These are phyloP conservation scores for Morus bassanus DNA, from an alignment of 2,797 vertebrate species.

Conservation along the genomic window DNA sequence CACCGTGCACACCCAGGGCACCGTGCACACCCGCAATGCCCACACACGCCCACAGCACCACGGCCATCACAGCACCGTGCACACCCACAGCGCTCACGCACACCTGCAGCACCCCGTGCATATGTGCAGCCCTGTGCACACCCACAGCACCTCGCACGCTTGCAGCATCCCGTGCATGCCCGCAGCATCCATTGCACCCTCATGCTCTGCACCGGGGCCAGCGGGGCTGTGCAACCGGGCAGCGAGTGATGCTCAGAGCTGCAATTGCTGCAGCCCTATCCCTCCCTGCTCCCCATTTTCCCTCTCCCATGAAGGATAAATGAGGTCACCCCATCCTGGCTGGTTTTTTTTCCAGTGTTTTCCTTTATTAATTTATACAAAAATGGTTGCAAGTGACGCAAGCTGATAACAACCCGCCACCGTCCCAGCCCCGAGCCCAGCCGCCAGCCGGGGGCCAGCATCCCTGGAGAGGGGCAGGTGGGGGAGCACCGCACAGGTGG, in stretches of 20 bases:
- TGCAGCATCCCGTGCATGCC: rapidly evolving
- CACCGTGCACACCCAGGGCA: neutral
- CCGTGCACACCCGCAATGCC: too few relatives aligned
- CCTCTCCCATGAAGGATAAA: neutral
- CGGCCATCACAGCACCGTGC: neutral
- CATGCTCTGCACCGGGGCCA: rapidly evolving
- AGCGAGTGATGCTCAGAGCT: rapidly evolving
- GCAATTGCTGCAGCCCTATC: rapidly evolving
- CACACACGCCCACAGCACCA: too few relatives aligned
- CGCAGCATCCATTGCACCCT: neutral
- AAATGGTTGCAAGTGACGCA: neutral
- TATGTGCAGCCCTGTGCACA: neutral
- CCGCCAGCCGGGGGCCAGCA: neutral
- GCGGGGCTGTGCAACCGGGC: neutral
- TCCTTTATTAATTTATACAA: conserved; percentile 68
- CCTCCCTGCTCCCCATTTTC: too few relatives aligned
- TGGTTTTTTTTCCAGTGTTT: neutral
- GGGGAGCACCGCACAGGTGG: neutral
- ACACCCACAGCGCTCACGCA: rapidly evolving
- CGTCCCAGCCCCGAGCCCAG: neutral
- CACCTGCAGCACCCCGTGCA: neutral
- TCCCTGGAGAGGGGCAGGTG: neutral
- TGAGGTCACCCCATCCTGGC: rapidly evolving
- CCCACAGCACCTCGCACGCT: neutral
- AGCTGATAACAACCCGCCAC: neutral